phyloP scores from a whole-genome alignment of 2,888 invertebrate genomes.

The Bembecia ichneumoniformis region DNA sequence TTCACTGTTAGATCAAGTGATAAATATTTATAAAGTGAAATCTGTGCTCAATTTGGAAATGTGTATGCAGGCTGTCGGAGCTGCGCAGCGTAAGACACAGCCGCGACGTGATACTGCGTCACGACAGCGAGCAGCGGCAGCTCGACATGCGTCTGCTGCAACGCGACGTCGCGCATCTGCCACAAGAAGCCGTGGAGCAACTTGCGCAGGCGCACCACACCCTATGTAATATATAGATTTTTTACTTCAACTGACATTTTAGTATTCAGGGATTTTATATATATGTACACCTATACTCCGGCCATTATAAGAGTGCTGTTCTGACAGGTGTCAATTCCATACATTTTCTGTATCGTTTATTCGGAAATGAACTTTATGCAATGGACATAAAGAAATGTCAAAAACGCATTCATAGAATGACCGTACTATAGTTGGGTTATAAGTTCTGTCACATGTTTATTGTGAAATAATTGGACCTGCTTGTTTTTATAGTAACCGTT shows the following conservation, averaged over 20 bases:
- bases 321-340: too few relatives aligned
- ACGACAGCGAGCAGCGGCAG: slow-evolving; percentile 82
- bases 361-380: too few relatives aligned
- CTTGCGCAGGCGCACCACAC: slow-evolving; percentile 82
- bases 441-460: too few relatives aligned
- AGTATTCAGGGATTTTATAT: neutral
- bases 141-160: slow-evolving; percentile 83
- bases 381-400: too few relatives aligned
- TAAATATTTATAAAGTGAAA: neutral
- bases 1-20: too few relatives aligned
- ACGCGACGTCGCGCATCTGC: slow-evolving; percentile 79
- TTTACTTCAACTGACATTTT: neutral
- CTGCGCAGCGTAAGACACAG: slow-evolving; percentile 81
- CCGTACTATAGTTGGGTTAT: too few relatives aligned
- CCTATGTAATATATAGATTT: slow-evolving; percentile 72
- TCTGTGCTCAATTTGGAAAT: neutral
- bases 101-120: slow-evolving; percentile 81
- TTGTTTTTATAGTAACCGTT: too few relatives aligned
- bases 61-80: slow-evolving; percentile 75
- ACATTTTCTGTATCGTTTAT: too few relatives aligned
- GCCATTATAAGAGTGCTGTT: too few relatives aligned
- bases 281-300: too few relatives aligned
- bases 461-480: too few relatives aligned
- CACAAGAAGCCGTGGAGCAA: slow-evolving; percentile 80
- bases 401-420: too few relatives aligned